phyloP scores from a whole-genome alignment of 2,113 vertebrate genomes.

The Hippocampus mohnikei region DNA sequence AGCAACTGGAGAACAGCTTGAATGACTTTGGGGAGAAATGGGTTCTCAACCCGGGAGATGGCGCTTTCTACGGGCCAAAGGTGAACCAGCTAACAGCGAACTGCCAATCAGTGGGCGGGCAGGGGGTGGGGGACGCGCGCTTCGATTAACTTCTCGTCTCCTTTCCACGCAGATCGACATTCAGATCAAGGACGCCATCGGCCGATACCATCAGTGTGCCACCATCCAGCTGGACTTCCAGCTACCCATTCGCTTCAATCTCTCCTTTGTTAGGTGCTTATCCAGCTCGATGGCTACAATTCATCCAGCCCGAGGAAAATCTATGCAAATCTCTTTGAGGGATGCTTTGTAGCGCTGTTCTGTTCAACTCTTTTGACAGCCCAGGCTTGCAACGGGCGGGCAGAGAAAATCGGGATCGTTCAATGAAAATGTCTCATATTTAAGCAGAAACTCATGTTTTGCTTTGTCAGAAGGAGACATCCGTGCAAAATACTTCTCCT shows the following conservation, averaged over 20 bases:
- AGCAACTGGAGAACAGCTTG: conserved; percentile 98
- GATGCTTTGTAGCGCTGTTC: neutral
- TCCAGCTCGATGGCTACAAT: neutral
- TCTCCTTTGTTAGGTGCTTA: conserved; percentile 86
- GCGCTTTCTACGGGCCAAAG: conserved; percentile 98
- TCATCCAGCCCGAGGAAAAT: too few species aligned
- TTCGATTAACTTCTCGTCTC: neutral
- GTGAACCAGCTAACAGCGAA: conserved; percentile 57
- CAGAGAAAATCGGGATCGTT: too few species aligned
- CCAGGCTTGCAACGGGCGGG: neutral
- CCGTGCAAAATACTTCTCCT: too few species aligned
- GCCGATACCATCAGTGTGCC: conserved; percentile 95
- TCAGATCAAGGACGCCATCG: conserved; percentile 96
- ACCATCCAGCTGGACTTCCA: conserved; percentile 97
- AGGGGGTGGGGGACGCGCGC: neutral
- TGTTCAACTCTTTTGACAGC: neutral
- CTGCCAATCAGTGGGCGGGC: conserved; percentile 1
- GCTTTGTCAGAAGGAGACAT: too few species aligned
- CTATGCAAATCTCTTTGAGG: neutral
- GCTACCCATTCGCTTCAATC: conserved; percentile 92
- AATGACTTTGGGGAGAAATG: conserved; percentile 94
- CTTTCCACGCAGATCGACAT: conserved; percentile 85
- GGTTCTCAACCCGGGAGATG: conserved; percentile 93
- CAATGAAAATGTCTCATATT: too few species aligned
- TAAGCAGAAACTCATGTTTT: too few species aligned